A percentile compares a stretch with the other conserved stretches of the same genome.
Conservation (phyloP, 2,797 vertebrate genomes). For the Alexandromys oeconomus region DNA sequence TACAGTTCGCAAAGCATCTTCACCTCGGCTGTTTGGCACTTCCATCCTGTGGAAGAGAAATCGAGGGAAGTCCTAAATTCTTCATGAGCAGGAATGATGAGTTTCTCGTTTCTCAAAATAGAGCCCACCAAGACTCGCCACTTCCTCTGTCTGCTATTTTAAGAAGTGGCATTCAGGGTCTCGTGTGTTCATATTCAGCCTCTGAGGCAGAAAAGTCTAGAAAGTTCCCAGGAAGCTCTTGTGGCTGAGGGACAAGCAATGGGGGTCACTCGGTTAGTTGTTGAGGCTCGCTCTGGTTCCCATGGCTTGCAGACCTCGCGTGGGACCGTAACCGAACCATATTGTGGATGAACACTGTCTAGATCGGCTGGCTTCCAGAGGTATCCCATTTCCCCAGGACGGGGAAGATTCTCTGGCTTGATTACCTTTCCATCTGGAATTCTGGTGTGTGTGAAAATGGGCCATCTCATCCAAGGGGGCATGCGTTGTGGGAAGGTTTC, state of each 20-base stretch:
- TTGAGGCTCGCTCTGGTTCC: background rate
- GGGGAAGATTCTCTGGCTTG: slow-evolving; percentile 3
- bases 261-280: background rate
- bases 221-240: slow-evolving; percentile 15
- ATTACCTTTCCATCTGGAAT: slow-evolving; percentile 44
- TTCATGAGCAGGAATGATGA: slow-evolving; percentile 63
- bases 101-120: slow-evolving; percentile 75
- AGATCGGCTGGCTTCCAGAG: slow-evolving; percentile 38
- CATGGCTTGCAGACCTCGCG: background rate
- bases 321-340: background rate
- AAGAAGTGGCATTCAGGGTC: slow-evolving; percentile 47
- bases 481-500: background rate
- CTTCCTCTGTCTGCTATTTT: slow-evolving; percentile 73
- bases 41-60: slow-evolving; percentile 29
- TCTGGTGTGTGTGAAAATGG: slow-evolving; percentile 11
- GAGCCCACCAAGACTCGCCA: background rate
- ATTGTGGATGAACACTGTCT: background rate
- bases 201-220: slow-evolving; percentile 36
- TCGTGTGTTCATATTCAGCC: slow-evolving; percentile 50
- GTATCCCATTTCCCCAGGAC: slow-evolving; percentile 58
- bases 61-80: slow-evolving; percentile 69
- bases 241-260: background rate
- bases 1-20: slow-evolving; percentile 2
- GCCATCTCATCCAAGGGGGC: background rate
- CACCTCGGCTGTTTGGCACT: background rate